Base-by-base conservation (phyloP, 2,113 vertebrate species). In the Zosterops lateralis region DNA sequence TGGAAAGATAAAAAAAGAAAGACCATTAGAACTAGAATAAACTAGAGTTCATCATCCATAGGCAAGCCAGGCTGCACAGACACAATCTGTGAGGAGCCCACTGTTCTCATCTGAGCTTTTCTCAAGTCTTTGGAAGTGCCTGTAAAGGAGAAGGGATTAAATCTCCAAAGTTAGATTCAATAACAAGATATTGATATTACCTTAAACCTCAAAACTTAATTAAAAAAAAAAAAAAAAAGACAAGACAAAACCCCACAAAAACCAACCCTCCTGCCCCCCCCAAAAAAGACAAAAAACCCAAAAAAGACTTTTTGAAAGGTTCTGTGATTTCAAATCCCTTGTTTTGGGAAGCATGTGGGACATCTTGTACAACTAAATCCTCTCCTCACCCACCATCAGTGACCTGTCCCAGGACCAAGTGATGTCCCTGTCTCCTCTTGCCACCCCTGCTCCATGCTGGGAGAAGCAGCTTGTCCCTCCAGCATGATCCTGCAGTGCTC, bases 401-500 rank as follows among this genome's bases (percentile, higher is more conserved):
- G 28, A 26, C 11, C 18, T 1, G 1, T 66, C 38, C 29, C 74
- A 62, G 65, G 60, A 44, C 7, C 36, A 32, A 16, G 54, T 3
- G 61, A 10, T 78, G 31, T 48, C n/a, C 12, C 40, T 3, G 6
- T 61, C 3, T 58, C 58, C 40, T 24, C 13, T 22, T 32, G 45
- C 54, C 0, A 0, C 14, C 16, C 7, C 31, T 81, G n/a, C 64
- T 68, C n/a, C 48, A 2, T 19, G 54, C 45, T 36, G 67, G 58
- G 45, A 73, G 51, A 24, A 58, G 58, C 53, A 15, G 14, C 40
- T 65, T 5, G 3, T 8, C 60, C 47, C 21, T 42, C n/a, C 0
- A 3, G 44, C 19, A 19, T 0, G 0, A 5, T 29, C n/a, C 57
- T 60, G 45, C 65, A 1, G 0, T 0, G 1, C 20, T 26, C 8